phyloP scores from a whole-genome alignment of 2,888 invertebrate species.

The Drosophila helvetica region DNA sequence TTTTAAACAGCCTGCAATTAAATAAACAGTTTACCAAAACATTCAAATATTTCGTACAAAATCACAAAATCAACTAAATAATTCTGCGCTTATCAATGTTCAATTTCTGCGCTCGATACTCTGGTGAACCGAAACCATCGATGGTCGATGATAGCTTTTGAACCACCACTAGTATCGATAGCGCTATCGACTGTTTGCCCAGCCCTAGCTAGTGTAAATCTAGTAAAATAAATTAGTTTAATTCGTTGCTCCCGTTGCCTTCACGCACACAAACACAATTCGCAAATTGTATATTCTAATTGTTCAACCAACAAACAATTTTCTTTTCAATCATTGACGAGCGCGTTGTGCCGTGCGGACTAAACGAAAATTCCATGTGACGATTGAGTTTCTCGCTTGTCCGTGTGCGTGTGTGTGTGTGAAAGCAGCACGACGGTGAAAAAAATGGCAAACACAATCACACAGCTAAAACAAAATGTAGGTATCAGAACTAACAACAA shows the following conservation, averaged over 20 bases:
- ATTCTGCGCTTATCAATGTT: no score
- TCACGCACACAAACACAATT: conserved; percentile 44
- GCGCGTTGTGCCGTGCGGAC: conserved; percentile 34
- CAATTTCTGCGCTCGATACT: no score
- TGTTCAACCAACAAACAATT: conserved; percentile 24
- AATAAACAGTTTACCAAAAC: no score
- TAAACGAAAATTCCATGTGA: conserved; percentile 61
- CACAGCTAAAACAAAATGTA: conserved; percentile 73
- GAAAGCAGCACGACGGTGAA: conserved; percentile 67
- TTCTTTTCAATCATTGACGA: conserved; percentile 51
- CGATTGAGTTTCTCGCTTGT: conserved; percentile 39
- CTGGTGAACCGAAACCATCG: no score
- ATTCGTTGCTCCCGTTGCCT: conserved; percentile 48
- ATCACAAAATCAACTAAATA: no score
- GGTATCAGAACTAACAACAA: conserved; percentile 55
- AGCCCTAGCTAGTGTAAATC: no score
- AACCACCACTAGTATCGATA: no score
- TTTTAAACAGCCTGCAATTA: no score
- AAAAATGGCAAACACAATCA: conserved; percentile 76
- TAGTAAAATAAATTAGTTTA: conserved; percentile 54
- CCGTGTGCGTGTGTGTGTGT: conserved; percentile 46
- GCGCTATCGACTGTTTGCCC: no score
- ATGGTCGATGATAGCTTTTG: no score
- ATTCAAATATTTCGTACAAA: no score
- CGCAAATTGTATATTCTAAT: conserved; percentile 51